Evolutionary conservation across 53 echinoderm and acorn worm species (phyloP), one percentile per base, ranked within the genome.

Genomic region (Henricia sp.): DNA sequence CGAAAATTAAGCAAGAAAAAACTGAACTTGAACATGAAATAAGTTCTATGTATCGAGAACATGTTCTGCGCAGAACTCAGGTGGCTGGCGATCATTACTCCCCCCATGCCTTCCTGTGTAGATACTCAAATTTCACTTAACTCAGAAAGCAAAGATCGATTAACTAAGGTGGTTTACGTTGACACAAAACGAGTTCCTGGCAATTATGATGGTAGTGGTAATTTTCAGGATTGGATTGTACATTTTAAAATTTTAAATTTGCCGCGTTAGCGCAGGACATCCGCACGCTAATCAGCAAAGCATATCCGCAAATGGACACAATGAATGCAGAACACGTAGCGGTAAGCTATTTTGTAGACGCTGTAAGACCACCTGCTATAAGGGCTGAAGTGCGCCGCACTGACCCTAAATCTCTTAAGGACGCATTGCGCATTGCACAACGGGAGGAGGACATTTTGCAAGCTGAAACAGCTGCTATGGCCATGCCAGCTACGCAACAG

Each of bases 151-250:
- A n/a, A n/a, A n/a, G n/a, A n/a, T n/a, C n/a, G n/a, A n/a, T n/a
- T n/a, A n/a, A n/a, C n/a, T n/a, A n/a, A n/a, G n/a, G n/a, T n/a
- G n/a, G n/a, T n/a, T n/a, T n/a, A n/a, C n/a, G n/a, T n/a, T n/a
- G n/a, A n/a, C n/a, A 55, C 17, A 20, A 14, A 55, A 21, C 55
- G 55, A 55, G 4, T 17, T 10, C 55, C 55, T 55, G 55, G 55
- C 19, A 55, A 55, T 55, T 55, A 19, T 55, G 55, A 55, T 21
- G 55, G 55, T 12, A 10, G 17, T 4, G 20, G 55, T 55, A 55
- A 55, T 17, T 55, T 55, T 55, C 12, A 55, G 20, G 55, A 55
- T 55, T 55, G 55, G 55, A 55, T 55, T 19, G 55, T 55, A 19
- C 55, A 55, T 17, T 55, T 55, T 55, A 3, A 55, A 19, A 4